phyloP scores from a whole-genome alignment of 2,113 vertebrate species.

The Alethe castanea region DNA sequence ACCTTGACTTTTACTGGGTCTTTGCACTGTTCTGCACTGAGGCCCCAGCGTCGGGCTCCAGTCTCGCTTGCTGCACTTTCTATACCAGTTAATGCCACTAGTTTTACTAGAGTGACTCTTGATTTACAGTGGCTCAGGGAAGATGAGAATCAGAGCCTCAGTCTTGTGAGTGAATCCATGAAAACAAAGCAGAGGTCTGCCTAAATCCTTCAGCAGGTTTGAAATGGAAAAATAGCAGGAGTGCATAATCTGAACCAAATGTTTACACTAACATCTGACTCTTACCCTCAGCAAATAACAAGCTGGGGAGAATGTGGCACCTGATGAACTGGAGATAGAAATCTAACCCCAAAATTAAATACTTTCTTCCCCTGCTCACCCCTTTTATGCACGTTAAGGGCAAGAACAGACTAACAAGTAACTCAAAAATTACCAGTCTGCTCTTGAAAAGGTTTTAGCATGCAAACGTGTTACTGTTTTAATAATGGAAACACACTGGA shows the following conservation, averaged over 20 bases:
- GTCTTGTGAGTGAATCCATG: neutral
- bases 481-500: neutral
- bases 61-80: neutral
- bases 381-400: neutral
- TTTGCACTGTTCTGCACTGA: neutral
- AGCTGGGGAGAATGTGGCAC: neutral
- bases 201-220: neutral
- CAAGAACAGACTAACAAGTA: neutral
- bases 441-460: neutral
- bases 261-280: neutral
- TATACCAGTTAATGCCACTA: neutral
- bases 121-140: neutral
- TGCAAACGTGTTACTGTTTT: neutral
- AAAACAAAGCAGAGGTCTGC: neutral
- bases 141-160: constrained; percentile 42
- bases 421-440: neutral
- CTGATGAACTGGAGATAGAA: neutral
- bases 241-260: constrained; percentile 20
- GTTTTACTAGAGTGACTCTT: neutral
- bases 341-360: neutral
- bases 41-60: neutral
- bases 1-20: neutral
- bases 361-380: neutral
- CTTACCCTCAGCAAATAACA: neutral
- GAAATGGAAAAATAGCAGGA: neutral